Evolutionary conservation across 2,113 vertebrate genomes (phyloP).

Genomic region (Cynoglossus semilaevis): DNA sequence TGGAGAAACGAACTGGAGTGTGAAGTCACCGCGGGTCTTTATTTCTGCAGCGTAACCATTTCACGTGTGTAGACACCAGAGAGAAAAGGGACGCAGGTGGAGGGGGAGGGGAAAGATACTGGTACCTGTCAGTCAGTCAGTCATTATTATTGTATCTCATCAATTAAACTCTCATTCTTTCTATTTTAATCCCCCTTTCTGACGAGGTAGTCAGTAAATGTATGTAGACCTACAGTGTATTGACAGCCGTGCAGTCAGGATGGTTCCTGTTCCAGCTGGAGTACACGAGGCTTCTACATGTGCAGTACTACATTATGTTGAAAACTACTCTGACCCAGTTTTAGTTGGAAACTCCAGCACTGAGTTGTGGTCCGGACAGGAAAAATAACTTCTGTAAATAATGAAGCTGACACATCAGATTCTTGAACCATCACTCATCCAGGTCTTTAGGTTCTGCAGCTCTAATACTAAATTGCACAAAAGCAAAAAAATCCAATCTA

Average conservation of each 20-base stretch:
- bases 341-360: not conserved
- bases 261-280: not conserved
- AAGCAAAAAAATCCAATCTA: no score
- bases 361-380: not conserved
- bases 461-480: no score
- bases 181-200: no score
- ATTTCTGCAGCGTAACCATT: not conserved
- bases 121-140: no score
- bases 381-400: not conserved
- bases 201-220: no score
- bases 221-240: no score
- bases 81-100: not conserved
- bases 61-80: not conserved
- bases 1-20: slow-evolving; percentile 13
- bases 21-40: not conserved
- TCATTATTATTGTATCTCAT: no score
- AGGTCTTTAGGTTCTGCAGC: no score
- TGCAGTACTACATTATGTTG: no score
- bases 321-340: not conserved
- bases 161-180: no score
- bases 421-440: not conserved
- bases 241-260: not conserved
- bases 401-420: not conserved
- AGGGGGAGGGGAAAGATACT: no score
- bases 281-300: not conserved